These are phyloP conservation scores for Seladonia tumulorum DNA, from an alignment of 2,888 invertebrate genomes.

Conservation along the genomic window DNA sequence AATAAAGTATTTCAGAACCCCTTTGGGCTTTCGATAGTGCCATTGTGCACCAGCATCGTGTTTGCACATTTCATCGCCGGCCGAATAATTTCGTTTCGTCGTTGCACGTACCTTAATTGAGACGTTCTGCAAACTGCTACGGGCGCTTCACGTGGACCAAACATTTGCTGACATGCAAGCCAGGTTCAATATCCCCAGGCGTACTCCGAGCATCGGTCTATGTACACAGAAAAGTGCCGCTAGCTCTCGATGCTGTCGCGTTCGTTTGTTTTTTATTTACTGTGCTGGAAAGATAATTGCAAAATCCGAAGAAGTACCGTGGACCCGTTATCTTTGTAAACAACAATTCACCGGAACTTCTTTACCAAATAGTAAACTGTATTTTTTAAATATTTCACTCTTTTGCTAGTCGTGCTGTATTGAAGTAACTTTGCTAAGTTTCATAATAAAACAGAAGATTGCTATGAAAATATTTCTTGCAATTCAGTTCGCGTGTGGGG, in stretches of 20 bases:
- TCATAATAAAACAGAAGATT: no score
- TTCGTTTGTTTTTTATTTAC: not conserved
- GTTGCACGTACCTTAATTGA: slow-evolving; percentile 65
- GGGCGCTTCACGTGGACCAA: slow-evolving; percentile 82
- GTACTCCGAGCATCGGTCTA: slow-evolving; percentile 29
- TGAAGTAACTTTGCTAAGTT: not conserved
- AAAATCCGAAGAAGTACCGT: not conserved
- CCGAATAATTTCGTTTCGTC: slow-evolving; percentile 53
- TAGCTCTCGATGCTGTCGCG: not conserved
- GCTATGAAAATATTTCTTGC: no score
- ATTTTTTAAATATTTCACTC: not conserved
- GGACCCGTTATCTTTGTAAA: not conserved
- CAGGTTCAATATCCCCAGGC: slow-evolving; percentile 77
- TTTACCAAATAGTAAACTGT: not conserved
- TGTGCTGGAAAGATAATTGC: not conserved
- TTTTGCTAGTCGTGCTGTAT: not conserved
- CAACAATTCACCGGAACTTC: not conserved
- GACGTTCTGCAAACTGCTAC: slow-evolving; percentile 71
- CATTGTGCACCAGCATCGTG: slow-evolving; percentile 8
- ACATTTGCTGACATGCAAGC: slow-evolving; percentile 71
- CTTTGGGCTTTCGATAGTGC: not conserved
- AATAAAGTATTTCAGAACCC: slow-evolving; percentile 1
- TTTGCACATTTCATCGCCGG: slow-evolving; percentile 45
- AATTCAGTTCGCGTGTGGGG: no score
- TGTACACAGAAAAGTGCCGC: not conserved